A percentile compares a stretch with the other conserved stretches of the same genome.
phyloP scores from a whole-genome alignment of 2,888 invertebrate genomes.

The Caenorhabditis afra region DNA sequence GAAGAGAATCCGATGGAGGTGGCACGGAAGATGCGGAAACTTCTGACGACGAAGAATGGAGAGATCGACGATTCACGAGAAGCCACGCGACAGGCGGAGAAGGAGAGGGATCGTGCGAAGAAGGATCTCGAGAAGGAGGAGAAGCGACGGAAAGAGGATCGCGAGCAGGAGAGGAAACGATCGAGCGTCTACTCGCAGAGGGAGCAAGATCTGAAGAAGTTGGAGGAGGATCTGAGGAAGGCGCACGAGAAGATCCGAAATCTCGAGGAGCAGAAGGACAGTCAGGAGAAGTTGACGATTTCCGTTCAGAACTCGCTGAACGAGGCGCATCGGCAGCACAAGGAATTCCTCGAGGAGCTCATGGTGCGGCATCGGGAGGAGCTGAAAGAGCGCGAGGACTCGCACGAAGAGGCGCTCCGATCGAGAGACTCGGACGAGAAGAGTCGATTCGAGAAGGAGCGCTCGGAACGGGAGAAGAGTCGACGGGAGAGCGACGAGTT shows the following conservation, averaged over 20 bases:
- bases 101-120: constrained; percentile 56
- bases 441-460: constrained; percentile 25
- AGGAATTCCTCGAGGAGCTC: constrained; percentile 70
- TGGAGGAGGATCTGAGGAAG: constrained; percentile 54
- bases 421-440: constrained; percentile 36
- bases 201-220: constrained; percentile 44
- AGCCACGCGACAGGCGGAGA: constrained; percentile 46
- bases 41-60: constrained; percentile 47
- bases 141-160: constrained; percentile 46
- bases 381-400: constrained; percentile 55
- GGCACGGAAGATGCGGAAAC: constrained; percentile 51
- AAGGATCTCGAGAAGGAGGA: constrained; percentile 62
- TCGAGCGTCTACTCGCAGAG: constrained; percentile 52
- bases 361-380: constrained; percentile 66
- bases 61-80: constrained; percentile 59
- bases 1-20: constrained; percentile 56
- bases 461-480: constrained; percentile 49
- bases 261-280: constrained; percentile 51
- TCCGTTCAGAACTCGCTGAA: constrained; percentile 60
- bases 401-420: constrained; percentile 31
- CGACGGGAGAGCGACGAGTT: constrained; percentile 57
- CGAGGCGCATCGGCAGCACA: constrained; percentile 63
- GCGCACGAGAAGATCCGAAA: constrained; percentile 44
- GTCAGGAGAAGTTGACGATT: constrained; percentile 40
- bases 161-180: constrained; percentile 55